Evolutionary conservation across 1,140 invertebrate genomes (phyloP).

Genomic region (Stegodyphus mimosarum): DNA sequence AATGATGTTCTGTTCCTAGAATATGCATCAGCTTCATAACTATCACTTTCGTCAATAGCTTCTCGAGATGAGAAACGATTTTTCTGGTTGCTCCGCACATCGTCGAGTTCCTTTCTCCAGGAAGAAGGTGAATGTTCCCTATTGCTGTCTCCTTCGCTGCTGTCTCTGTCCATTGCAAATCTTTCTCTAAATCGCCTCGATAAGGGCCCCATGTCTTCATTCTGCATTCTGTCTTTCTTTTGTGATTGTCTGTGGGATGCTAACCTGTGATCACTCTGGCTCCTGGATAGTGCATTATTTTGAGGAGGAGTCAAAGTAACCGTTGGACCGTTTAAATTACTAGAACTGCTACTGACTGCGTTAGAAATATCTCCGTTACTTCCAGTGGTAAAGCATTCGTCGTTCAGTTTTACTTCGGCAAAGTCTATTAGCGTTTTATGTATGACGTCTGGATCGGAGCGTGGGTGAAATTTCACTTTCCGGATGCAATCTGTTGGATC

Average conservation of each 20-base stretch:
- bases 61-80: slow-evolving; percentile 11
- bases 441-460: slow-evolving; percentile 52
- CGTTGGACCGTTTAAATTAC: slow-evolving; percentile 12
- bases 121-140: slow-evolving; percentile 25
- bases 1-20: background rate
- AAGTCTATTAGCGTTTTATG: slow-evolving; percentile 73
- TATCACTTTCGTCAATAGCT: slow-evolving; percentile 21
- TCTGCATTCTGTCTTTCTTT: slow-evolving; percentile 9
- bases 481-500: slow-evolving; percentile 86
- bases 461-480: slow-evolving; percentile 77
- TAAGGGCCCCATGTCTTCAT: background rate
- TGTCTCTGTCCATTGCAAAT: slow-evolving; percentile 32
- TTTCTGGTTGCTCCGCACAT: slow-evolving; percentile 25
- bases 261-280: slow-evolving; percentile 87
- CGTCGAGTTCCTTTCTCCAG: slow-evolving; percentile 22
- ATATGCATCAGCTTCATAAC: slow-evolving; percentile 1
- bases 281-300: slow-evolving; percentile 78
- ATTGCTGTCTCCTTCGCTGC: slow-evolving; percentile 14
- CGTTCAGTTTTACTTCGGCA: slow-evolving; percentile 83
- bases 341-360: background rate
- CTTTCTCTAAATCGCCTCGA: slow-evolving; percentile 33
- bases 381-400: background rate
- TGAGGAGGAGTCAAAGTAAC: slow-evolving; percentile 52
- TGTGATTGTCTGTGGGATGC: slow-evolving; percentile 78
- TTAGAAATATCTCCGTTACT: background rate